Percentiles rank a stretch among this genome's conserved stretches.
phyloP scores from a whole-genome alignment of 2,888 invertebrate genomes.

The Lycocerus yunnanus region DNA sequence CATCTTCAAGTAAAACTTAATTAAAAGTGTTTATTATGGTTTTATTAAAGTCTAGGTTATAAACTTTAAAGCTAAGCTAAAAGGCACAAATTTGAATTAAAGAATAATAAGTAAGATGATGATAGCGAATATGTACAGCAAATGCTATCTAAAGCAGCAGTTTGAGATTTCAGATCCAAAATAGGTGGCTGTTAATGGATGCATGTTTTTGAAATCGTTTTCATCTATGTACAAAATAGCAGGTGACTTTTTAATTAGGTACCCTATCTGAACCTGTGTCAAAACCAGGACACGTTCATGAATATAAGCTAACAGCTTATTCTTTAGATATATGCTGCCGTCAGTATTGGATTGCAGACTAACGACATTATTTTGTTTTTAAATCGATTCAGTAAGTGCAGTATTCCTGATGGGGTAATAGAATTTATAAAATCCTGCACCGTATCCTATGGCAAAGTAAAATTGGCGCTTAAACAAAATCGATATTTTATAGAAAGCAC shows the following conservation, averaged over 20 bases:
- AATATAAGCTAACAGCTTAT: conserved; percentile 97
- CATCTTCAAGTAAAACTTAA: no score
- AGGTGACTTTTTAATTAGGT: conserved; percentile 97
- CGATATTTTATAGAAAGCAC: conserved; percentile 94
- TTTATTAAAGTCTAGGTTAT: not conserved
- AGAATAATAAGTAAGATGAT: not conserved
- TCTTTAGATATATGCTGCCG: conserved; percentile 93
- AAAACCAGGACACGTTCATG: conserved; percentile 96
- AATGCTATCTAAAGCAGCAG: conserved; percentile 82
- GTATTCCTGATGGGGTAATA: conserved; percentile 91
- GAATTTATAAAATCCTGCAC: conserved; percentile 97
- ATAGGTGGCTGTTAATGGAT: conserved; percentile 57
- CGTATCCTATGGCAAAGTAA: conserved; percentile 97
- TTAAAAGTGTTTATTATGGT: not conserved
- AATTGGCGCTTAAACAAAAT: conserved; percentile 96
- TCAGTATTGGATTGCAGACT: conserved; percentile 97
- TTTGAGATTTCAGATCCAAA: conserved; percentile 85
- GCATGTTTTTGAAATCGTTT: conserved; percentile 75
- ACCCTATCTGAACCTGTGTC: conserved; percentile 95
- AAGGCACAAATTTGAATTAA: not conserved
- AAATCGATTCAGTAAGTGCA: conserved; percentile 92
- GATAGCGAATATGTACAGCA: conserved; percentile 41
- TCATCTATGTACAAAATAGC: conserved; percentile 99
- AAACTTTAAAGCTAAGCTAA: not conserved
- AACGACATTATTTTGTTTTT: conserved; percentile 96